Percentiles rank a stretch among this genome's conserved stretches.
phyloP scores from a whole-genome alignment of 2,888 invertebrate genomes.

The Aporophyla nigra region DNA sequence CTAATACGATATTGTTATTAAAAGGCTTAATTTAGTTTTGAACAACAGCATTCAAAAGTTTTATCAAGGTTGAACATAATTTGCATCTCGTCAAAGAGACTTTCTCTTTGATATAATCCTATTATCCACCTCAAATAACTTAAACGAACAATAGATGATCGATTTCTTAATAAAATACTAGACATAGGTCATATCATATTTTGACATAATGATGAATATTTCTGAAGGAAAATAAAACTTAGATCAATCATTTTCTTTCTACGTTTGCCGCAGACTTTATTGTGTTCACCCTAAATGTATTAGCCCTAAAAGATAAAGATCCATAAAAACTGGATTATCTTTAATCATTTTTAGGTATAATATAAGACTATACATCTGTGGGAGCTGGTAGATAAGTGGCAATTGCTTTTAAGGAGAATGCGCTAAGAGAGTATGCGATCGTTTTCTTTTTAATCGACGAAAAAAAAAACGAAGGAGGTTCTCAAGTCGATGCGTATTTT shows the following conservation, averaged over 20 bases:
- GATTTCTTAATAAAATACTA: constrained; percentile 20
- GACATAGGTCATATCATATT: constrained; percentile 13
- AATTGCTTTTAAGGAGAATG: too few species aligned
- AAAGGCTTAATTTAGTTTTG: background rate
- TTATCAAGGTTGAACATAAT: background rate
- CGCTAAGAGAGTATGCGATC: too few species aligned
- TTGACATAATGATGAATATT: constrained; percentile 40
- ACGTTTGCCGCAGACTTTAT: constrained; percentile 20
- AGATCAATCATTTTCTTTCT: constrained; percentile 49
- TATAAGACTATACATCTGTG: background rate
- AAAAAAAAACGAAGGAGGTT: too few species aligned
- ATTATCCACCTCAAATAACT: background rate
- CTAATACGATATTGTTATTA: background rate
- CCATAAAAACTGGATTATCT: background rate
- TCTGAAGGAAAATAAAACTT: constrained; percentile 31
- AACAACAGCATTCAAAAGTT: background rate
- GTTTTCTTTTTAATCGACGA: too few species aligned
- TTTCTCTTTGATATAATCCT: background rate
- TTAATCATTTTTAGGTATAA: background rate
- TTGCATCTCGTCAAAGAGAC: background rate
- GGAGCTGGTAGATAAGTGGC: background rate
- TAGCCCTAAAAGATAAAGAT: background rate
- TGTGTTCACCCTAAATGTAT: constrained; percentile 24
- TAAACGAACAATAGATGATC: constrained; percentile 6
- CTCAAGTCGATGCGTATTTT: too few species aligned